Evolutionary conservation across 2,888 invertebrate genomes (phyloP).

Genomic region (Leptura quadrifasciata): DNA sequence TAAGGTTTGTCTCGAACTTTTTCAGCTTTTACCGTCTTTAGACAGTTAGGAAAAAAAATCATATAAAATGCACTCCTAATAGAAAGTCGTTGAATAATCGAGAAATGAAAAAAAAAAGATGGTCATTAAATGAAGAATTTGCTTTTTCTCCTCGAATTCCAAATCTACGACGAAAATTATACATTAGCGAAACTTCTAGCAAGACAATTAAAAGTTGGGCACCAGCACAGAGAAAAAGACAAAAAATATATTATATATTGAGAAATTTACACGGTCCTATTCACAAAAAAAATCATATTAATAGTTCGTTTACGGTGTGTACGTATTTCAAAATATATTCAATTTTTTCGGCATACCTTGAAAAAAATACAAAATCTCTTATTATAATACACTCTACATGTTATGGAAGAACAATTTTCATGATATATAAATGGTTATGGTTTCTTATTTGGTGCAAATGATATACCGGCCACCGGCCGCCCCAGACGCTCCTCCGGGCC

Average conservation of each 20-base stretch:
- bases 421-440: constrained; percentile 28
- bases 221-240: not conserved
- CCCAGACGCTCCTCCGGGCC: constrained; percentile 27
- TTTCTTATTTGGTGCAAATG: constrained; percentile 51
- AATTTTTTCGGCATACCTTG: not conserved
- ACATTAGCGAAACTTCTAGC: not conserved
- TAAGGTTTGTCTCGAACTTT: too few species aligned
- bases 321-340: constrained; percentile 20
- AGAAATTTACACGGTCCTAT: not conserved
- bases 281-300: not conserved
- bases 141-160: not conserved
- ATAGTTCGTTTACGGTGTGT: not conserved
- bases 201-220: not conserved
- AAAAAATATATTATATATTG: constrained; percentile 5
- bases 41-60: too few species aligned
- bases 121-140: too few species aligned
- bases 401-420: constrained; percentile 53
- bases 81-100: too few species aligned
- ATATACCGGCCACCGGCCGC: constrained; percentile 39
- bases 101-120: too few species aligned
- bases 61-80: too few species aligned
- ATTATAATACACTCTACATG: constrained; percentile 44
- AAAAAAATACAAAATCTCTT: constrained; percentile 36
- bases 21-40: too few species aligned
- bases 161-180: not conserved